phyloP scores from a whole-genome alignment of 2,113 vertebrate genomes.

The Narcine bancroftii region DNA sequence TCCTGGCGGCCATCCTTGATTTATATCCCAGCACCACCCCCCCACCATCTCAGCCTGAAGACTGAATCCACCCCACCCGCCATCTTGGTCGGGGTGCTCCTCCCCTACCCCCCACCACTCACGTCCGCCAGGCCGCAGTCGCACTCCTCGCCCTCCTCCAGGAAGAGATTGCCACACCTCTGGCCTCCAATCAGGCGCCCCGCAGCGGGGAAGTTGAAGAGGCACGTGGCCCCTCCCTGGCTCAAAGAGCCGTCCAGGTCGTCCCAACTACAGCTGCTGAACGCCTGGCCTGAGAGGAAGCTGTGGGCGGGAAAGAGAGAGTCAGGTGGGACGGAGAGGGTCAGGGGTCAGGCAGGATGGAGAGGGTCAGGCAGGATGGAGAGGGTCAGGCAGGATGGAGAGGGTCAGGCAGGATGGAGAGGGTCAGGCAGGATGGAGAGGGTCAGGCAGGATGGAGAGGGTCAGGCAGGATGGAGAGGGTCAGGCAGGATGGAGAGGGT shows the following conservation, averaged over 20 bases:
- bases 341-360: no score
- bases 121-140: conserved; percentile 81
- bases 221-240: conserved; percentile 68
- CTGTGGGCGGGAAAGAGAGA: conserved; percentile 46
- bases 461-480: no score
- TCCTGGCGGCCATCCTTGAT: neutral
- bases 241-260: conserved; percentile 69
- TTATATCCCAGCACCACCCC: neutral
- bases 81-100: no score
- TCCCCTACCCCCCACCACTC: conserved; percentile 23
- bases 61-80: no score
- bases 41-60: neutral
- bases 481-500: no score
- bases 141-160: conserved; percentile 71
- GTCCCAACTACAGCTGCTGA: conserved; percentile 80
- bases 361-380: no score
- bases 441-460: no score
- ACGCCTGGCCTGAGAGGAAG: conserved; percentile 76
- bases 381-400: no score
- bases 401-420: no score
- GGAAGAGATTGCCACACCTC: conserved; percentile 69
- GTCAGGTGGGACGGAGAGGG: no score
- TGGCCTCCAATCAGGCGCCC: conserved; percentile 50
- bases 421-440: no score
- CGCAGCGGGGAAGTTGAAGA: conserved; percentile 65